Evolutionary conservation across 2,888 invertebrate genomes (phyloP).

Genomic region (Zeuzera pyrina): DNA sequence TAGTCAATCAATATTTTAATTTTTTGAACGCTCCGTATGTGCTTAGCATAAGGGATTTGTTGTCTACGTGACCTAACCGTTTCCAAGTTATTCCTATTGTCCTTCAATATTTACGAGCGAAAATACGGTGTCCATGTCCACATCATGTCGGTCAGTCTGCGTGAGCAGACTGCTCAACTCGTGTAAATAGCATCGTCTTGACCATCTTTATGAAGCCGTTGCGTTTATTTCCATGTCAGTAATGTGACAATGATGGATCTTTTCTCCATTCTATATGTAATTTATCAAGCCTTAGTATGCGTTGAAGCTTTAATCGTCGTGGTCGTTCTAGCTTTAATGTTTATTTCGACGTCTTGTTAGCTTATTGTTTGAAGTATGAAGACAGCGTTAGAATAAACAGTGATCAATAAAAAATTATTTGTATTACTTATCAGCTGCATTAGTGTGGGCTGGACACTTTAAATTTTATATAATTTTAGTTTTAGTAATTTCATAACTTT

Average conservation of each 20-base stretch:
- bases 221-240: slow-evolving; percentile 34
- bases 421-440: too few species aligned
- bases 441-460: too few species aligned
- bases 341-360: too few species aligned
- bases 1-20: not conserved
- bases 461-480: too few species aligned
- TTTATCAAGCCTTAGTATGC: too few species aligned
- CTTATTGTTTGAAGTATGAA: too few species aligned
- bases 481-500: too few species aligned
- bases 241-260: slow-evolving; percentile 40
- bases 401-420: too few species aligned
- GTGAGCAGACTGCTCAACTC: slow-evolving; percentile 37
- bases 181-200: slow-evolving; percentile 20
- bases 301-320: too few species aligned
- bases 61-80: slow-evolving; percentile 29
- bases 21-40: slow-evolving; percentile 25
- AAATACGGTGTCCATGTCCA: slow-evolving; percentile 22
- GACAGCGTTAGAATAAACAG: too few species aligned
- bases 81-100: slow-evolving; percentile 27
- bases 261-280: too few species aligned
- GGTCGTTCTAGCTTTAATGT: too few species aligned
- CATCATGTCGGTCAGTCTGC: slow-evolving; percentile 26
- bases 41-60: slow-evolving; percentile 24
- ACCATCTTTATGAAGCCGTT: slow-evolving; percentile 32
- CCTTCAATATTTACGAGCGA: slow-evolving; percentile 28